These are phyloP conservation scores for Sphaerodactylus townsendi DNA, from an alignment of 2,113 vertebrate species.

Conservation along the genomic window DNA sequence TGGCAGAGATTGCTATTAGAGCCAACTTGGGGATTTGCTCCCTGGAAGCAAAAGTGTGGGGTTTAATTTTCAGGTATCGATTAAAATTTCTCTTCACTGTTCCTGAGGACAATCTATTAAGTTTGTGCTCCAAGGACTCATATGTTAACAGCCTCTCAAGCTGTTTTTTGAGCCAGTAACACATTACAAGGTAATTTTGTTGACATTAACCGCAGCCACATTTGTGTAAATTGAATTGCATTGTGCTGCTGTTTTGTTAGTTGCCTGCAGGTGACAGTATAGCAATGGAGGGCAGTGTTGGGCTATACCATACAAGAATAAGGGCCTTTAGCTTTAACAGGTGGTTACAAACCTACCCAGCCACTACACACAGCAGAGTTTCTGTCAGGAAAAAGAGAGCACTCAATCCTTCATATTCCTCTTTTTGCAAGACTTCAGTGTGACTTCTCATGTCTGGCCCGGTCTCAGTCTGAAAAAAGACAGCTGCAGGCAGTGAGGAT, in stretches of 20 bases:
- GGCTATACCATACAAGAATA: neutral
- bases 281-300: neutral
- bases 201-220: no score
- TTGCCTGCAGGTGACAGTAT: neutral
- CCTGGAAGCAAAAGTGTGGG: no score
- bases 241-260: neutral
- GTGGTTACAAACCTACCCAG: neutral
- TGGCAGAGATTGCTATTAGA: no score
- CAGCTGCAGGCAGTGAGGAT: neutral
- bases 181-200: no score
- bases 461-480: neutral
- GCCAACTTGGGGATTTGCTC: no score
- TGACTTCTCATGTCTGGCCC: neutral
- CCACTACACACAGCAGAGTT: neutral
- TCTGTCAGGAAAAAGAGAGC: neutral
- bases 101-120: no score
- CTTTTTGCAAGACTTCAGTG: neutral
- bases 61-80: no score
- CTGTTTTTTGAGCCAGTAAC: no score
- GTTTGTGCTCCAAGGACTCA: no score
- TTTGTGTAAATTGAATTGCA: neutral
- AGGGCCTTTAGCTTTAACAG: neutral
- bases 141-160: no score
- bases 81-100: no score
- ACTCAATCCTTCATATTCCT: no score